Evolutionary conservation across 2,888 invertebrate species (phyloP), one percentile per base, ranked within the genome.

Genomic region (Therioaphis trifolii): DNA sequence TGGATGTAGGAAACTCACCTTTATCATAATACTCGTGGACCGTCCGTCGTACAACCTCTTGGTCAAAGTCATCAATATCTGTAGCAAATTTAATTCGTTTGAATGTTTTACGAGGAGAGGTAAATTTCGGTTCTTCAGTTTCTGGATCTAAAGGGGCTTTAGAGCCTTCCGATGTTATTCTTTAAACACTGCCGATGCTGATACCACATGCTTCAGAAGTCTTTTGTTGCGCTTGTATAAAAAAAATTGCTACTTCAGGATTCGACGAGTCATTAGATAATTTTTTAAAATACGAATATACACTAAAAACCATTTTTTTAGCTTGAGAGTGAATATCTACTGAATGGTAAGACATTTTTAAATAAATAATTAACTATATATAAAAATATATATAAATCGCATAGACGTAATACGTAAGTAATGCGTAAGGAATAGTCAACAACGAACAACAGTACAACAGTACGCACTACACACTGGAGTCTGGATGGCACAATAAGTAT

Each of bases 241-340:
- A 66, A 68, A 68, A 68, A 40, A n/a, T 68, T n/a, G 66, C 27
- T 40, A 68, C 40, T 21, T 68, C 40, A n/a, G 66, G 35, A 40
- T 68, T 40, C n/a, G 66, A 2, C 66, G 66, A 68, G 66, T 68
- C 40, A 0, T 40, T 40, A 18, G 40, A 68, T 68, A 43, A 43
- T 68, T 68, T 68, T 68, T 68, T 68, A 21, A 68, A 43, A 68
- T 68, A 68, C 21, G 40, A 21, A 68, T 68, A 68, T 15, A 68
- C 21, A 43, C 21, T 68, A 43, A 43, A 68, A 68, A 43, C 14
- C 4, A 43, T 68, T 21, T 68, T 21, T 68, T 68, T 68, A 21
- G 43, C 2, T 43, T 68, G 43, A 14, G 68, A 68, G 43, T 68
- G 68, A 43, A 43, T 68, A 68, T 68, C 66, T 63, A n/a, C 63